Conservation (phyloP, 1,140 invertebrate species). For the Apis florea region DNA sequence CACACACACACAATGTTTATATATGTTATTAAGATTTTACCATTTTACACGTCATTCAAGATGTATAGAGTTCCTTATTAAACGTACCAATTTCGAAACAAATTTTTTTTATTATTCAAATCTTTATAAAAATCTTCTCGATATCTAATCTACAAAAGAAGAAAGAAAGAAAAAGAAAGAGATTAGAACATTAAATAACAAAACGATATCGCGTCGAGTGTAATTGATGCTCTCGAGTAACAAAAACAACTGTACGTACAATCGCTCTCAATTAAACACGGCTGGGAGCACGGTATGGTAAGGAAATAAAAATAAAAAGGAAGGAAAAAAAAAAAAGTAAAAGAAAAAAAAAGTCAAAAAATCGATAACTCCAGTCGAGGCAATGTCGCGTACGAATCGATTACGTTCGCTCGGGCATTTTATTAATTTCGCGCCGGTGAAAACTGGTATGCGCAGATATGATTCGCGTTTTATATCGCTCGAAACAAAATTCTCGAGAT, state of each 20-base stretch:
- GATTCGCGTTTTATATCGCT: background rate
- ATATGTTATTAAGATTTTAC: background rate
- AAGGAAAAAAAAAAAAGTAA: background rate
- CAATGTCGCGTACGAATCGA: background rate
- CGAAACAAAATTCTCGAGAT: background rate
- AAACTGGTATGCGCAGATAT: background rate
- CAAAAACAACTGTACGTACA: too few species aligned
- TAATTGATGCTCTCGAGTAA: too few species aligned
- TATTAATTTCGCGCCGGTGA: background rate
- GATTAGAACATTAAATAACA: too few species aligned
- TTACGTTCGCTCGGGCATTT: background rate
- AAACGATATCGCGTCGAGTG: too few species aligned
- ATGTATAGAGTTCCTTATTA: slow-evolving; percentile 9
- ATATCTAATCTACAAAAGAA: background rate
- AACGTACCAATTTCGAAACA: background rate
- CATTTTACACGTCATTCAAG: background rate
- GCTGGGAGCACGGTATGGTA: too few species aligned
- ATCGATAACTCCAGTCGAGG: background rate
- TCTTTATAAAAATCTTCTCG: too few species aligned
- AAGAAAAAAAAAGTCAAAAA: background rate
- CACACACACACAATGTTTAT: background rate
- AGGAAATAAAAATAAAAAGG: background rate
- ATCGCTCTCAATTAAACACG: too few species aligned
- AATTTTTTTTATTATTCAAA: too few species aligned
- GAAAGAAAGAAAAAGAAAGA: too few species aligned